phyloP scores from a whole-genome alignment of 2,888 invertebrate genomes.

The Bellardia pandia region DNA sequence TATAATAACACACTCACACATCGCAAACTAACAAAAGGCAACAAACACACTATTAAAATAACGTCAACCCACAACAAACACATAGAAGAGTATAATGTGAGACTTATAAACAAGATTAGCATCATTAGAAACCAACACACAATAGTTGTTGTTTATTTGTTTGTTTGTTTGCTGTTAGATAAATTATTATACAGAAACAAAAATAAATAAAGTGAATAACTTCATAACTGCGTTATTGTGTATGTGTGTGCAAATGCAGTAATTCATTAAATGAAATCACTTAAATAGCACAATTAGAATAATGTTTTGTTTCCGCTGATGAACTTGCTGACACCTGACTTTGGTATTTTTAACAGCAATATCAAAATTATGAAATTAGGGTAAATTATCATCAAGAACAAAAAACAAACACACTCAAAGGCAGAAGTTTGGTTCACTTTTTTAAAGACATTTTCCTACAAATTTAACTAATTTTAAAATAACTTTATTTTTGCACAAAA shows the following conservation, averaged over 20 bases:
- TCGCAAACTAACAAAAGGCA: conserved; percentile 51
- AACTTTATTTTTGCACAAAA: too few relatives aligned
- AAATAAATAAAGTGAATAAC: conserved; percentile 34
- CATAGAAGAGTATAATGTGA: conserved; percentile 32
- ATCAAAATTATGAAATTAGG: too few relatives aligned
- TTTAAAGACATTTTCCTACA: too few relatives aligned
- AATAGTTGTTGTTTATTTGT: conserved; percentile 35
- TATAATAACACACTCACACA: conserved; percentile 20
- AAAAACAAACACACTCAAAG: too few relatives aligned
- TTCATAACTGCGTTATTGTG: conserved; percentile 7
- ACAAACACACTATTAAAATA: conserved; percentile 25
- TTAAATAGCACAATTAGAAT: not conserved
- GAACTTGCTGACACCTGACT: too few relatives aligned
- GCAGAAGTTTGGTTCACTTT: too few relatives aligned
- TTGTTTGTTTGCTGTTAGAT: conserved; percentile 32
- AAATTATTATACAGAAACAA: conserved; percentile 32
- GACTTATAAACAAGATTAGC: conserved; percentile 59
- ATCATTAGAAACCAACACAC: conserved; percentile 58
- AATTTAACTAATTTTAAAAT: too few relatives aligned
- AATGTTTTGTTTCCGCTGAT: too few relatives aligned
- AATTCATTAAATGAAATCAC: not conserved
- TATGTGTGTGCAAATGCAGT: conserved; percentile 1
- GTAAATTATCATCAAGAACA: too few relatives aligned
- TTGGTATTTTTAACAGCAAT: too few relatives aligned
- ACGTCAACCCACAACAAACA: conserved; percentile 32